Conservation (phyloP, 2,113 vertebrate genomes). For the Anoplopoma fimbria region DNA sequence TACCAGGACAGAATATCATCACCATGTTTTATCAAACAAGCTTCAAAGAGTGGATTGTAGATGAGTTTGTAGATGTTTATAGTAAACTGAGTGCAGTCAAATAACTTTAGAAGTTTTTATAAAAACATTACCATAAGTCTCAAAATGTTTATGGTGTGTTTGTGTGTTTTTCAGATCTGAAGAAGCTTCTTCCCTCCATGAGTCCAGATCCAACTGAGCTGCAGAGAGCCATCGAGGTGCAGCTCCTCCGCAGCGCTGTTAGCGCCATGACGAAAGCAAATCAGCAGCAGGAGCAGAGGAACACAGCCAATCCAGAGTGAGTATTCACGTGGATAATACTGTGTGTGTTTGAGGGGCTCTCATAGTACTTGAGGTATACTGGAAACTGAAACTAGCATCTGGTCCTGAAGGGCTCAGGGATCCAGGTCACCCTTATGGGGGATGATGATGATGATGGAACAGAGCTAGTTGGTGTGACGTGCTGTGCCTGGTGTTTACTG, state of each 20-base stretch:
- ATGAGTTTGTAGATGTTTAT: too few relatives aligned
- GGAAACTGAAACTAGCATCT: background rate
- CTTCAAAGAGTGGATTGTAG: too few relatives aligned
- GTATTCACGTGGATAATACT: slow-evolving; percentile 48
- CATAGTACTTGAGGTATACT: background rate
- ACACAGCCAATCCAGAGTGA: slow-evolving; percentile 90
- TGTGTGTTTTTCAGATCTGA: slow-evolving; percentile 87
- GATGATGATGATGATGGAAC: too few relatives aligned
- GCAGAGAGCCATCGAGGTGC: slow-evolving; percentile 97
- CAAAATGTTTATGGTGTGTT: background rate
- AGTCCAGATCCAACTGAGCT: slow-evolving; percentile 97
- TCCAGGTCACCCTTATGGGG: background rate
- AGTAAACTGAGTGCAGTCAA: too few relatives aligned
- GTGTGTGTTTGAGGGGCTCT: background rate
- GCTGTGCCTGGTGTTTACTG: background rate
- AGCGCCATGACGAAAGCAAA: slow-evolving; percentile 87
- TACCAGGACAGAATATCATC: background rate
- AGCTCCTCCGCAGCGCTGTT: slow-evolving; percentile 93
- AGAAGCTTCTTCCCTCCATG: slow-evolving; percentile 94
- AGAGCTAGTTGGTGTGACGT: background rate
- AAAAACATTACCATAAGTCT: background rate
- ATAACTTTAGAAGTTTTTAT: background rate
- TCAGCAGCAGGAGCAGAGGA: slow-evolving; percentile 90
- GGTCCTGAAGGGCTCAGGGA: background rate
- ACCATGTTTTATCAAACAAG: too few relatives aligned